Base-by-base conservation (phyloP, 1,140 invertebrate species). In the Drosophila equinoxialis region DNA sequence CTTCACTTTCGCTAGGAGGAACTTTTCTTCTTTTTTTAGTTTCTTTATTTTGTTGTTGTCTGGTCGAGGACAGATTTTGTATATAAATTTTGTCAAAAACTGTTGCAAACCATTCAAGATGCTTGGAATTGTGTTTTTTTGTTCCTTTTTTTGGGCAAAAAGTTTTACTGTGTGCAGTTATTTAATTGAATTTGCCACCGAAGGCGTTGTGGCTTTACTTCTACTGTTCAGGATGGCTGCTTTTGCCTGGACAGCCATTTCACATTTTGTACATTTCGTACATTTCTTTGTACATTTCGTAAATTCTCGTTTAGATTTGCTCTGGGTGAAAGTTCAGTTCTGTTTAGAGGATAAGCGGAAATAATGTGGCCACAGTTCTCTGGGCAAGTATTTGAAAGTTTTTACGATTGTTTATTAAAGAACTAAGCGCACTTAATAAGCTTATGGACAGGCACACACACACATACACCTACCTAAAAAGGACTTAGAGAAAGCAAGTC, bases 161-260 rank as follows among this genome's bases (percentile, higher is more conserved):
- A 84, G 51, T 87, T 86, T 77, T 79, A 6, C 73, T 51, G 17
- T 77, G 65, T 82, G 67, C 79, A 79, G 79, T 86, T 86, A 87
- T 86, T 86, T 86, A 87, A 86, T 86, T 86, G 83, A 86, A 89
- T 86, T 86, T 89, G 66, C 76, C 79, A 83, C 79, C 83, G 65
- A 87, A 73, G 79, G 83, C 82, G 67, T 71, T 76, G 64, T 42
- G 35, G 59, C 41, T 42, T 20, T 48, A 14, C n/a, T 14, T 14
- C 42, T 45, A 5, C 13, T 45, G 14, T 11, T 39, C 37, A 39
- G 37, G 37, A 45, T 45, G 42, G 42, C 6, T 45, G 7, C 39
- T 41, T n/a, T 1, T 74, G 60, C 70, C 71, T 71, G 37, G 65
- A 13, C 37, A 45, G 68, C 45, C 62, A 74, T 42, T 37, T 62